These are phyloP conservation scores for Cavia porcellus DNA, from an alignment of 2,113 vertebrate genomes.

Conservation along the genomic window DNA sequence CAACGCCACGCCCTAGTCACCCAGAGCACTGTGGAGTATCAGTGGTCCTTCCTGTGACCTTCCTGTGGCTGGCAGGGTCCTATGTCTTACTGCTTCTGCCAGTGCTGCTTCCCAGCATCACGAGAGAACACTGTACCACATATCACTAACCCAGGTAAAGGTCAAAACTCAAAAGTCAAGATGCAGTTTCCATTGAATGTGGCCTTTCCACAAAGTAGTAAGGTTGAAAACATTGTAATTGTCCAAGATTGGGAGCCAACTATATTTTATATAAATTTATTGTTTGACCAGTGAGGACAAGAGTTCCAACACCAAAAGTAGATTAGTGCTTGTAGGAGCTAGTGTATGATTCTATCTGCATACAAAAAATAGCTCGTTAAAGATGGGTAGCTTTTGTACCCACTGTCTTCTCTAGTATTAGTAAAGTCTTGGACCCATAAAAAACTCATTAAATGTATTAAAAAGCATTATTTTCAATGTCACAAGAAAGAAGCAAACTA, in stretches of 20 bases:
- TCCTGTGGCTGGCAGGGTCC: no score
- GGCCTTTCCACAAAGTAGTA: not conserved
- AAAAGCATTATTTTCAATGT: conserved; percentile 25
- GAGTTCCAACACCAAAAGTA: not conserved
- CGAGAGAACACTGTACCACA: no score
- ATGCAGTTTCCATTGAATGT: not conserved
- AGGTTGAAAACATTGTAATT: not conserved
- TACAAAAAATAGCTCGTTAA: not conserved
- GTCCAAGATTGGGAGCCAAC: not conserved
- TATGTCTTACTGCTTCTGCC: not conserved
- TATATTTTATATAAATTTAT: not conserved
- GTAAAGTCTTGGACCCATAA: not conserved
- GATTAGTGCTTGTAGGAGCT: not conserved
- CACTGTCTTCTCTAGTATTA: not conserved
- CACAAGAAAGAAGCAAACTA: conserved; percentile 34
- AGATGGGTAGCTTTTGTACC: not conserved
- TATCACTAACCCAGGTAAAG: not conserved
- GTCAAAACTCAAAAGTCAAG: not conserved
- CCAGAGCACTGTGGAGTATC: rapidly evolving
- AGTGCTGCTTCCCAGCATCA: not conserved
- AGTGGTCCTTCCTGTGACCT: no score
- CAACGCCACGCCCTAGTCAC: not conserved
- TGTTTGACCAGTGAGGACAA: not conserved
- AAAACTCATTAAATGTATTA: not conserved
- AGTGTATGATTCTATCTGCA: not conserved